Percentiles rank a stretch among this genome's conserved stretches.
Evolutionary conservation across 2,113 vertebrate genomes (phyloP).

Genomic region (Campylorhamphus procurvoides): DNA sequence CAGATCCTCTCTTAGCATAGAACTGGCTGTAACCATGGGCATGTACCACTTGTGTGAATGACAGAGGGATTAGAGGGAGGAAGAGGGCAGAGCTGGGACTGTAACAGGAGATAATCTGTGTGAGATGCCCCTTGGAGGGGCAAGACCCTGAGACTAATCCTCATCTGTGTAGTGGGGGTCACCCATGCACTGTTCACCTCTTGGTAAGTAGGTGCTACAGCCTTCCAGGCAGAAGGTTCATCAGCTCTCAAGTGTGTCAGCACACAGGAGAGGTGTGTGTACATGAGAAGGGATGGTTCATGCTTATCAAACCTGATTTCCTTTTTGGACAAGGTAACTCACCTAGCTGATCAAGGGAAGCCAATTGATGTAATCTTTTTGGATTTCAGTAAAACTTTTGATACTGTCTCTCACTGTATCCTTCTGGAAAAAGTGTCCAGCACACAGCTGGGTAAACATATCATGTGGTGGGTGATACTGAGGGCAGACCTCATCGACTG

Average conservation of each 20-base stretch:
- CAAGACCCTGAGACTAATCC: neutral
- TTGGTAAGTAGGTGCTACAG: accelerated
- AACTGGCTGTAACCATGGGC: neutral
- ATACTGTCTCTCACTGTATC: neutral
- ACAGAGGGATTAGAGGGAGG: neutral
- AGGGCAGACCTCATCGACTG: neutral
- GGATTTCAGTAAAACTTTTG: neutral
- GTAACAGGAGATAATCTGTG: neutral
- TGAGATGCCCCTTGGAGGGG: neutral
- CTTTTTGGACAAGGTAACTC: neutral
- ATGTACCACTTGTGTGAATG: neutral
- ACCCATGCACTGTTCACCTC: neutral
- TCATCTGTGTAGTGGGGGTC: neutral
- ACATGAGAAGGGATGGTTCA: neutral
- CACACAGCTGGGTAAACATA: neutral
- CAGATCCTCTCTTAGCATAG: neutral
- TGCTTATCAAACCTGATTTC: neutral
- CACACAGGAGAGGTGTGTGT: neutral
- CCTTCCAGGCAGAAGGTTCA: neutral
- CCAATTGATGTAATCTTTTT: neutral
- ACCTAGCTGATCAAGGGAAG: neutral
- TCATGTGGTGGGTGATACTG: neutral
- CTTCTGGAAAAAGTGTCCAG: neutral
- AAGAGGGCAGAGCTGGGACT: neutral
- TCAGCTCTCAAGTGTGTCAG: neutral